A percentile compares a stretch with the other conserved stretches of the same genome.
phyloP scores from a whole-genome alignment of 2,888 invertebrate genomes.

The Pristionchus mayeri region DNA sequence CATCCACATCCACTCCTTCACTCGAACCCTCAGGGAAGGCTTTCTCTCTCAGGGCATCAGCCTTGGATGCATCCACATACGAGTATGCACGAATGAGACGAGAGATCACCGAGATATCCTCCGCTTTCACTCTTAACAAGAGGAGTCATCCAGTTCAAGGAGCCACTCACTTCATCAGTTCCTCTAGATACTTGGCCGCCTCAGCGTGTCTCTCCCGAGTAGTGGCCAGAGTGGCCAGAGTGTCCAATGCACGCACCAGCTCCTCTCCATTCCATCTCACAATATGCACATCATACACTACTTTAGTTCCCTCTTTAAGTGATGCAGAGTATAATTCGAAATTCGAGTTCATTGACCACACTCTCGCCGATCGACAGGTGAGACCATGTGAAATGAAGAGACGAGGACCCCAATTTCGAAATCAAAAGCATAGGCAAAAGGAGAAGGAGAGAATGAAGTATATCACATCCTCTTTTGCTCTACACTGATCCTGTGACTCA shows the following conservation, averaged over 20 bases:
- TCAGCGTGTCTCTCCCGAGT: conserved; percentile 51
- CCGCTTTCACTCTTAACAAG: conserved; percentile 78
- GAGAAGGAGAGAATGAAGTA: no score
- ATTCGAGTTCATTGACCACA: no score
- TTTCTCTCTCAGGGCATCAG: conserved; percentile 80
- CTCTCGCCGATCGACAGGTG: no score
- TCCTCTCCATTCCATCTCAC: conserved; percentile 38
- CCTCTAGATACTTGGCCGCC: conserved; percentile 60
- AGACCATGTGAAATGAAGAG: no score
- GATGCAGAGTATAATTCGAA: no score
- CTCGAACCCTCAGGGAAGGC: conserved; percentile 75
- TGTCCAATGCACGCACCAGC: conserved; percentile 51
- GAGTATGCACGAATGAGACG: conserved; percentile 91
- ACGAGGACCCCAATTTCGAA: no score
- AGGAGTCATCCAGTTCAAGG: no score
- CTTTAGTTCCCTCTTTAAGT: no score
- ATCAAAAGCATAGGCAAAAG: no score
- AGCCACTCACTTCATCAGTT: conserved; percentile 49
- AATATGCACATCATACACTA: neutral
- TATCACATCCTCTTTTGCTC: neutral
- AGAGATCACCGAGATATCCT: conserved; percentile 87
- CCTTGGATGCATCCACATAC: conserved; percentile 86
- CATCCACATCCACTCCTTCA: conserved; percentile 61
- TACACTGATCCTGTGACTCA: neutral
- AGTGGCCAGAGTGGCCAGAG: conserved; percentile 55